Base-by-base conservation (phyloP, 2,888 invertebrate genomes). In the Ophraella communa region DNA sequence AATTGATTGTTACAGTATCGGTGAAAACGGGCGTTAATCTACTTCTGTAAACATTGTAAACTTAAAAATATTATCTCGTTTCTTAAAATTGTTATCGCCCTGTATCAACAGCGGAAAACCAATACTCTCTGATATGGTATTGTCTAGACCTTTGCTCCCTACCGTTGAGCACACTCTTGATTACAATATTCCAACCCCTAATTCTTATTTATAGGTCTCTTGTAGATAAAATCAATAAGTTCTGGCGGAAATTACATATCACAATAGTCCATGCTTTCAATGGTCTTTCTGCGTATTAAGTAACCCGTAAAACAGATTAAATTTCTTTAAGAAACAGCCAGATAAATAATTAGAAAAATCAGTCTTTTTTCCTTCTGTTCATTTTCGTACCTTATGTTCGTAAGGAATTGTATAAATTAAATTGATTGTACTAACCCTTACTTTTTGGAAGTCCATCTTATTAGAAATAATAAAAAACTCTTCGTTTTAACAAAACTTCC, bases 211-310 rank as follows among this genome's bases (percentile, higher is more conserved):
- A 55, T 44, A 42, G 3, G 20, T 55, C 42, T 55, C 4, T 44
- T 30, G 23, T 54, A 56, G 33, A 56, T 27, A 45, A 56, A 56
- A 56, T 56, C 56, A 44, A 56, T 56, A 56, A 56, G 18, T 30
- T 42, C 24, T 42, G 11, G 11, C 30, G 21, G 56, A 44, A 56
- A 45, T 45, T 44, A 11, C 24, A 56, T 56, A 30, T 27, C 30
- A 47, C 27, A 8, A 24, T 17, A 42, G 17, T 20, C 20, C 45
- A 56, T 17, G 44, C 24, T 56, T 55, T 55, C 55, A 55, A 44
- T 55, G 24, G n/a, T 2, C 4, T 47, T n/a, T 23, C 14, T 35
- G 8, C 14, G 18, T 30, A 39, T 54, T 42, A 39, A 54, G 14
- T 54, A n/a, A 14, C 54, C 14, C 14, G 17, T 55, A 55, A 14